Percentiles rank a stretch among this genome's conserved stretches.
Conservation (phyloP, 1,140 invertebrate genomes). For the Brachionus plicatilis region DNA sequence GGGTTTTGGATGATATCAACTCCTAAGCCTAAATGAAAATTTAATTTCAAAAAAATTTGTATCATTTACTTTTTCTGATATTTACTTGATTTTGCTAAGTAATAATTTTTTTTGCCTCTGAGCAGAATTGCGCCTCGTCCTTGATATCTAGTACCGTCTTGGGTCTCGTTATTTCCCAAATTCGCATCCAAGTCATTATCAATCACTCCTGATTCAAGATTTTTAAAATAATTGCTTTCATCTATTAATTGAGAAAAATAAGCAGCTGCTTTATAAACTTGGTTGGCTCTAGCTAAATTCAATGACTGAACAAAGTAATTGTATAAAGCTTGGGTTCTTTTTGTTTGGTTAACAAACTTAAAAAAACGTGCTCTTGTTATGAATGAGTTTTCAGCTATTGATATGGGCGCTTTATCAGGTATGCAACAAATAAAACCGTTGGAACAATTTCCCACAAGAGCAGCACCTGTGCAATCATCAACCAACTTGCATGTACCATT, state of each 20-base stretch:
- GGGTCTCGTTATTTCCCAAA: background rate
- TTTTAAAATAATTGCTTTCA: background rate
- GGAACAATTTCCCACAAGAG: background rate
- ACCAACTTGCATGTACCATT: background rate
- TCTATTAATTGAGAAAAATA: background rate
- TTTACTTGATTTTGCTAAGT: background rate
- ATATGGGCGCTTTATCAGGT: background rate
- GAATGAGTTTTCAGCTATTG: background rate
- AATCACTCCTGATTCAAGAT: background rate
- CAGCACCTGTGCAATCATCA: background rate
- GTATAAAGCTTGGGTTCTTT: background rate
- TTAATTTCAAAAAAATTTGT: background rate
- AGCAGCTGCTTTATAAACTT: background rate
- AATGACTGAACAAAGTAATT: background rate
- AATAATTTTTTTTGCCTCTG: conserved; percentile 5
- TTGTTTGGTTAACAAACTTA: background rate
- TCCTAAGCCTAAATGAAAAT: background rate
- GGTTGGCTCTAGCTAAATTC: background rate
- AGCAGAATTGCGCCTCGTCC: background rate
- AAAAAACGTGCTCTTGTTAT: background rate
- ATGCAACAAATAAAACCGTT: background rate
- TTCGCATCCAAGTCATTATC: background rate
- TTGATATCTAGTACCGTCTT: background rate
- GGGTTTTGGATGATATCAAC: background rate
- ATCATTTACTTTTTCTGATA: background rate